Evolutionary conservation across 2,797 vertebrate genomes (phyloP), one percentile per base, ranked within the genome.

Genomic region (Sibirionetta formosa): DNA sequence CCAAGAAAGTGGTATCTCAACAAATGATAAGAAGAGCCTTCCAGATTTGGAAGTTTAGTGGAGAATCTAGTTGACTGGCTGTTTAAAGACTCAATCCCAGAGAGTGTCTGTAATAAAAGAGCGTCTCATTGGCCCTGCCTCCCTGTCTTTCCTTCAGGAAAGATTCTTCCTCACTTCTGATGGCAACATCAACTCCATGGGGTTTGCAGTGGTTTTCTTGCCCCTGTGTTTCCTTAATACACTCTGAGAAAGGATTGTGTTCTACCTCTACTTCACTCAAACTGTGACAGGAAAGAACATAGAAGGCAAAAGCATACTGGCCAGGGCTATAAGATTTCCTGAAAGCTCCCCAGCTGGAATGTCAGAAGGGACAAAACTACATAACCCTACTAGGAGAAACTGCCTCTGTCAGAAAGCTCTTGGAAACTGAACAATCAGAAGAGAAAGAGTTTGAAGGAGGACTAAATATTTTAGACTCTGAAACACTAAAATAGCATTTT

Each of bases 1-100:
- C 93, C 94, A 97, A 93, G 66, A 89, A 94, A 83, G 65, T 86
- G 66, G 83, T 83, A 95, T 80, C 89, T 93, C 70, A 93, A 73
- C 22, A 90, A 96, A 94, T 35, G 2, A 82, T 81, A 79, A 71
- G 16, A 88, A 66, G 38, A 86, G 60, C 60, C 90, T 94, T 94
- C 64, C 64, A 94, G 81, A 91, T 80, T 75, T 80, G 38, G 71
- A 77, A 53, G 73, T 50, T 94, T 86, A 77, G 60, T 73, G 60
- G 68, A 85, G 64, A 95, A 95, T 48, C 75, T 77, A 92, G 38
- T 29, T 88, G 78, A 73, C 60, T 80, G 57, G 31, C 33, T 95
- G 33, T 69, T 89, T 75, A 17, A 63, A 73, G 44, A 56, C 69
- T 76, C 40, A 56, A 36, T 51, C 72, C 17, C 24, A 94, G 40